These are phyloP conservation scores for Archaeoteleia sp. DNA, from an alignment of 2,888 invertebrate species.

Conservation along the genomic window DNA sequence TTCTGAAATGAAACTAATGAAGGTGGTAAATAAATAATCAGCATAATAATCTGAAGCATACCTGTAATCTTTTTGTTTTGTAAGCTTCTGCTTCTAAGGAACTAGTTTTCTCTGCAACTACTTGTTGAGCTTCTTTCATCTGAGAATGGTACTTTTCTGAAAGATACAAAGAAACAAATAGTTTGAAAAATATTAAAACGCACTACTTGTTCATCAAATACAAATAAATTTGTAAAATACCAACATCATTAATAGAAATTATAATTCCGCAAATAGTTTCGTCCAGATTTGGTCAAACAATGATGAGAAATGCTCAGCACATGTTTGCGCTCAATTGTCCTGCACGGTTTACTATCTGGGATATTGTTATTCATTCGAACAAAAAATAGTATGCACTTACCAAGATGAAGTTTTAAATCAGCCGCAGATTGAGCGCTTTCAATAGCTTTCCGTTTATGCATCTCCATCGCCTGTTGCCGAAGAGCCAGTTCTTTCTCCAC, in stretches of 20 bases:
- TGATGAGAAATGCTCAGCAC: too few relatives aligned
- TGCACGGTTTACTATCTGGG: too few relatives aligned
- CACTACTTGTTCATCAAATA: background rate
- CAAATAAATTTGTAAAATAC: conserved; percentile 1
- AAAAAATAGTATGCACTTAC: conserved; percentile 73
- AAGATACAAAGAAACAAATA: conserved; percentile 50
- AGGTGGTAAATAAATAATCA: too few relatives aligned
- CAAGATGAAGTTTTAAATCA: conserved; percentile 95
- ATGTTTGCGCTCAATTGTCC: too few relatives aligned
- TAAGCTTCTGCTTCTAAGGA: conserved; percentile 97
- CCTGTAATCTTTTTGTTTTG: conserved; percentile 95
- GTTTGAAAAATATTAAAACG: too few relatives aligned
- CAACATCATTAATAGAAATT: background rate
- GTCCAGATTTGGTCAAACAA: too few relatives aligned
- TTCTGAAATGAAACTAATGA: conserved; percentile 4
- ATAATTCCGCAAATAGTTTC: too few relatives aligned
- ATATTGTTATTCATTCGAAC: too few relatives aligned
- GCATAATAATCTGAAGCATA: conserved; percentile 57
- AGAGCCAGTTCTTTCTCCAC: conserved; percentile 95
- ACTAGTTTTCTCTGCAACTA: conserved; percentile 97
- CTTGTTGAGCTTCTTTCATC: conserved; percentile 97
- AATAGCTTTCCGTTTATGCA: conserved; percentile 98
- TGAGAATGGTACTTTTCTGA: conserved; percentile 97
- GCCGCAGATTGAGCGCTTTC: conserved; percentile 98
- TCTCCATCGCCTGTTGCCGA: conserved; percentile 97